Evolutionary conservation across 2,888 invertebrate species (phyloP), one percentile per base, ranked within the genome.

Genomic region (Lycia hirtaria): DNA sequence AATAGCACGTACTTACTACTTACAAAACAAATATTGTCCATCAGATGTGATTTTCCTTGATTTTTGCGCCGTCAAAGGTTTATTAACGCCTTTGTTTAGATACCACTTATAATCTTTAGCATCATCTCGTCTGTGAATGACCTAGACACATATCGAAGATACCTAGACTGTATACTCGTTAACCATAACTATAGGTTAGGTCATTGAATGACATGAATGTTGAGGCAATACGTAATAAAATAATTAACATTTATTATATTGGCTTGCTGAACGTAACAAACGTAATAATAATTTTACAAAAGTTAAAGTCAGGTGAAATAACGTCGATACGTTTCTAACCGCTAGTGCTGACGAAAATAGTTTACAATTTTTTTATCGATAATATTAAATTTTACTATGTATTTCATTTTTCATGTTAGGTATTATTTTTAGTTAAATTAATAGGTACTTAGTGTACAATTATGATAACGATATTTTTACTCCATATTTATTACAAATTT

Each of bases 61-160:
- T 37, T 49, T 40, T 48, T 49, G 47, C 47, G 43, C 40, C 52
- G 51, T 48, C 51, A 53, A 35, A 41, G n/a, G 19, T 19, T 12
- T 33, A 10, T 17, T 30, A 51, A 15, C 19, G 12, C 32, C 35
- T 19, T 48, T 57, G 38, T 56, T 48, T 50, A 45, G 40, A 49
- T 48, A 14, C 38, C 30, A 49, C 52, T 62, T 67, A 67, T 71
- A 60, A 7, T 62, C 53, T 58, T 60, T 15, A 5, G 26, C 41
- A 28, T 74, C 70, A 56, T 63, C 59, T 73, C 49, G 54, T 71
- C 68, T 68, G 68, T 65, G 64, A 38, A 50, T 53, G 60, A 49
- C 60, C 62, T 63, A 57, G 62, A 57, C 60, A 54, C 33, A 50
- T 45, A 32, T 44, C 6, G 20, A 19, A 22, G 6, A 14, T 19